Evolutionary conservation across 2,888 invertebrate species (phyloP), one percentile per base, ranked within the genome.

Genomic region (Drosophila conformis): DNA sequence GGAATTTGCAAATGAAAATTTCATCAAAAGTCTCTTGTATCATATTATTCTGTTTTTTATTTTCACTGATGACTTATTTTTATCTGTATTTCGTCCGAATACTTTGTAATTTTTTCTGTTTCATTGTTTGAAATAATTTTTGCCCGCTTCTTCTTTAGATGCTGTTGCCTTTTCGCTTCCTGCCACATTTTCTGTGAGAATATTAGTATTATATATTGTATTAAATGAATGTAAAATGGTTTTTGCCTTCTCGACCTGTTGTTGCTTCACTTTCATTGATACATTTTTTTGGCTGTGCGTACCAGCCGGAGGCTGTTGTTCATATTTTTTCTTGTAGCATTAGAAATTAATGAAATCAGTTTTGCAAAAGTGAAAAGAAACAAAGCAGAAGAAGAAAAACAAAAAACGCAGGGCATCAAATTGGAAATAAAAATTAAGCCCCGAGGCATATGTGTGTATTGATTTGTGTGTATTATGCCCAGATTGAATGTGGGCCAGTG

Each of bases 331-430:
- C 78, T 83, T 83, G 76, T 76, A 71, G 81, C 81, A 89, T 87
- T 85, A 87, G 86, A 89, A 87, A 87, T 89, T 87, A 89, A 87
- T 87, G 89, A 87, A 87, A 89, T 87, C 88, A 89, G 76, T 71
- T 76, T 71, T 48, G 51, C 35, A 63, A 78, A 84, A 70, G 77
- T 56, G 69, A 62, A 42, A 40, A 40, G 21, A 38, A 21, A 33
- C 27, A 48, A 65, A 48, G 33, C 8, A 40, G 15, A 48, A 38
- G 46, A 49, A 51, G 27, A 35, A 64, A 56, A 51, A 60, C 38
- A 71, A 70, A 57, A 27, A 49, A 56, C 35, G 65, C 59, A 46
- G 36, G 64, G 48, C 76, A 78, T 64, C 60, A 78, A 85, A 80
- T 82, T 82, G 85, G 62, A 83, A 74, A 80, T 72, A 77, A 83